phyloP scores from a whole-genome alignment of 2,113 vertebrate species.

The Sminthopsis crassicaudata region DNA sequence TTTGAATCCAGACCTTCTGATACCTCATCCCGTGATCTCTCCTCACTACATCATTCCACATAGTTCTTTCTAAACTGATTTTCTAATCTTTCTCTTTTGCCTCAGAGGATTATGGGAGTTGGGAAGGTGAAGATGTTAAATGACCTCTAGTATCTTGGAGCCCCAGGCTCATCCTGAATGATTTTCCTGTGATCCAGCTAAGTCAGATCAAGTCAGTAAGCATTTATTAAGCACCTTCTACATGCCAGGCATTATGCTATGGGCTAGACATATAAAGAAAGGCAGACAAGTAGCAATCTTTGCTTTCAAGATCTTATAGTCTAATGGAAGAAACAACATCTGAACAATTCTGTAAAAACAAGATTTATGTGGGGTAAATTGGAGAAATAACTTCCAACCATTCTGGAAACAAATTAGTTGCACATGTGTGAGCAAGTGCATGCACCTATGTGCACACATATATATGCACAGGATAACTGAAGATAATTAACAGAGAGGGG shows the following conservation, averaged over 20 bases:
- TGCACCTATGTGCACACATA: no score
- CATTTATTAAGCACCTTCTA: not conserved
- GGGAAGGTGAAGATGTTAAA: not conserved
- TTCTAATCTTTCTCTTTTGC: not conserved
- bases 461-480: not conserved
- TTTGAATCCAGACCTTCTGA: no score
- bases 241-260: not conserved
- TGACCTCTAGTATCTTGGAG: not conserved
- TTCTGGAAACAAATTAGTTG: not conserved
- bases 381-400: not conserved
- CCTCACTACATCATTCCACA: no score
- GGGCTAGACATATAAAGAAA: not conserved
- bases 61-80: no score
- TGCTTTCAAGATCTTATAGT: not conserved
- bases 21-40: no score
- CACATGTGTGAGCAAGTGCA: not conserved
- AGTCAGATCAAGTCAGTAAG: not conserved
- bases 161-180: not conserved
- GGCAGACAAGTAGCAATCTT: no score
- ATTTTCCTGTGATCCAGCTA: not conserved
- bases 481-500: not conserved
- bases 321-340: not conserved
- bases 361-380: not conserved
- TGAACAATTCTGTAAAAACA: not conserved
- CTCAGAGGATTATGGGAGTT: not conserved